Conservation (phyloP, 1,140 invertebrate genomes). For the Drosophila trapezifrons region DNA sequence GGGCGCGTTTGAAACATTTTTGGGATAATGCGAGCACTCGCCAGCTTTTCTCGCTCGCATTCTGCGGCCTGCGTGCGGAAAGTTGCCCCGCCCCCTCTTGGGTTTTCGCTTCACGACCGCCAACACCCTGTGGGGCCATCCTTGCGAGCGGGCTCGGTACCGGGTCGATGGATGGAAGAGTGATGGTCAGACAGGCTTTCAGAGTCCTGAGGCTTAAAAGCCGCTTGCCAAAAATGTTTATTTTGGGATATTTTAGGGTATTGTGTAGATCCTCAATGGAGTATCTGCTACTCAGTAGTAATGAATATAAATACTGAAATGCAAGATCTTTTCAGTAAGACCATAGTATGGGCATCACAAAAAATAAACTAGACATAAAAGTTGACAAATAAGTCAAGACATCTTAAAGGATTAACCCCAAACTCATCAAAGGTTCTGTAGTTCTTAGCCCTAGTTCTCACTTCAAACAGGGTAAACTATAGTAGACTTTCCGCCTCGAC, state of each 20-base stretch:
- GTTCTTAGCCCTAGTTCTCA: background rate
- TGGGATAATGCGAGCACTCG: conserved; percentile 16
- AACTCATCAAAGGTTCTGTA: background rate
- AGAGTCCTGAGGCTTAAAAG: no score
- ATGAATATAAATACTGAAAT: no score
- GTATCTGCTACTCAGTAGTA: no score
- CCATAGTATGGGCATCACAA: no score
- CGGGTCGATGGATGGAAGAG: background rate
- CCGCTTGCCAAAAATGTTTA: no score
- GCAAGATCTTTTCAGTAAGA: background rate
- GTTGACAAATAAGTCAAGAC: no score
- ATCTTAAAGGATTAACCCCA: fast-evolving
- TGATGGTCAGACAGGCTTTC: background rate
- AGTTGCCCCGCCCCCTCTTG: background rate
- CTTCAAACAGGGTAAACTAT: conserved; percentile 13
- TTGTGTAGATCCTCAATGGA: background rate
- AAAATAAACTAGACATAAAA: no score
- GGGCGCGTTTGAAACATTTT: conserved; percentile 35
- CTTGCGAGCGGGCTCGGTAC: background rate
- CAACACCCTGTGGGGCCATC: conserved; percentile 23
- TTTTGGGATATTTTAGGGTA: background rate
- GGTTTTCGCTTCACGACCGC: conserved; percentile 6
- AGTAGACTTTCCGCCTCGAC: background rate
- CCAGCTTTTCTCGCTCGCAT: conserved; percentile 15
- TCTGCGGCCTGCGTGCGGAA: conserved; percentile 26